Evolutionary conservation across 2,797 vertebrate genomes (phyloP).

Genomic region (Amazonetta brasiliensis): DNA sequence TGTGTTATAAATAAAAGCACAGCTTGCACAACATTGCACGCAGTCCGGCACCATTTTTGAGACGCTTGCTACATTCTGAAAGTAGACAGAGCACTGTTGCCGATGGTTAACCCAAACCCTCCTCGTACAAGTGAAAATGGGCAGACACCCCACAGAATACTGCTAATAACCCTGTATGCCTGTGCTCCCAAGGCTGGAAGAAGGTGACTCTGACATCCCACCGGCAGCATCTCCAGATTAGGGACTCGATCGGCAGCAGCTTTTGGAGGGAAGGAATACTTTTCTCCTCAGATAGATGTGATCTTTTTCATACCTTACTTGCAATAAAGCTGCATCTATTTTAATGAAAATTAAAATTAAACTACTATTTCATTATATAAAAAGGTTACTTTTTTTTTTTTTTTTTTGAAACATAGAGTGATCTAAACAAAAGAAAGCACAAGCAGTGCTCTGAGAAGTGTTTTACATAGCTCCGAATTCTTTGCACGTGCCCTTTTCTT

Average conservation of each 20-base stretch:
- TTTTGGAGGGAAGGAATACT: constrained; percentile 4
- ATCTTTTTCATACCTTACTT: background rate
- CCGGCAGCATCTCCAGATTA: constrained; percentile 15
- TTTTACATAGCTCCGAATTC: background rate
- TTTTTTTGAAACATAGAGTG: background rate
- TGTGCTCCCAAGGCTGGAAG: background rate
- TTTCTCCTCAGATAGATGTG: background rate
- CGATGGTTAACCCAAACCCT: background rate
- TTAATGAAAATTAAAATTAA: background rate
- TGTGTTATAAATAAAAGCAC: background rate
- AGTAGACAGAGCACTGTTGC: background rate
- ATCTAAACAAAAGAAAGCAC: constrained; percentile 1
- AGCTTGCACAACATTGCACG: background rate
- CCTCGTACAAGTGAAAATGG: background rate
- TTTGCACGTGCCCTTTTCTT: background rate
- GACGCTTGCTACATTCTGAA: background rate
- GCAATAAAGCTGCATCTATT: background rate
- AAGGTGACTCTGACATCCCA: background rate
- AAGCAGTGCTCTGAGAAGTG: background rate
- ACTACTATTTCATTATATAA: background rate
- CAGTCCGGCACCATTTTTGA: background rate
- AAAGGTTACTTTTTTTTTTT: background rate
- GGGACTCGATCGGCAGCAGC: background rate
- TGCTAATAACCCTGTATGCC: background rate
- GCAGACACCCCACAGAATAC: background rate